Conservation (phyloP, 2,113 vertebrate species). For the Eublepharis macularius region DNA sequence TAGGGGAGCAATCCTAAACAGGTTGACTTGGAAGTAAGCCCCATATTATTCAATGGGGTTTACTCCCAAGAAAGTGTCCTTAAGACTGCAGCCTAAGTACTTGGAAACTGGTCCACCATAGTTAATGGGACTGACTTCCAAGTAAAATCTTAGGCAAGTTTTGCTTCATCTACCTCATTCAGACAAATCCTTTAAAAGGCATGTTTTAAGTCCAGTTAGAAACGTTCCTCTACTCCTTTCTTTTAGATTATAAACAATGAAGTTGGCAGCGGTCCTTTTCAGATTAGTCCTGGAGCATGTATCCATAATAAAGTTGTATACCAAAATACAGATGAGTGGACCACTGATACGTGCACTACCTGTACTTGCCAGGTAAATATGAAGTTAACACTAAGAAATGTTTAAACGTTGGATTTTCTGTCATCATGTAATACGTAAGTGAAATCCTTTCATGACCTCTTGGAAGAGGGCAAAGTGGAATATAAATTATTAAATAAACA, state of each 20-base stretch:
- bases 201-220: neutral
- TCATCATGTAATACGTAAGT: neutral
- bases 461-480: neutral
- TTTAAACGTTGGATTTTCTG: neutral
- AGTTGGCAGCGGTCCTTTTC: constrained; percentile 72
- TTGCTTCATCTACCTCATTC: neutral
- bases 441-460: too few species aligned
- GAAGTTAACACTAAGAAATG: neutral
- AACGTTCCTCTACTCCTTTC: neutral
- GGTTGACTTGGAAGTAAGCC: neutral
- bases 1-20: neutral
- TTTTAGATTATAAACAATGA: constrained; percentile 81
- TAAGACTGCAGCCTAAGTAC: neutral
- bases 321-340: constrained; percentile 91
- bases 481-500: neutral
- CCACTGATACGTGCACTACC: constrained; percentile 93
- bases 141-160: neutral
- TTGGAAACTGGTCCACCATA: neutral
- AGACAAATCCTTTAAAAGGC: neutral
- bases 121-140: neutral
- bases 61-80: too few species aligned
- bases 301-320: constrained; percentile 87
- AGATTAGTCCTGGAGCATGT: constrained; percentile 79
- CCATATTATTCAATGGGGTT: neutral
- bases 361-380: constrained; percentile 93